Conservation (phyloP, 2,888 invertebrate genomes). For the Melipona beecheii region DNA sequence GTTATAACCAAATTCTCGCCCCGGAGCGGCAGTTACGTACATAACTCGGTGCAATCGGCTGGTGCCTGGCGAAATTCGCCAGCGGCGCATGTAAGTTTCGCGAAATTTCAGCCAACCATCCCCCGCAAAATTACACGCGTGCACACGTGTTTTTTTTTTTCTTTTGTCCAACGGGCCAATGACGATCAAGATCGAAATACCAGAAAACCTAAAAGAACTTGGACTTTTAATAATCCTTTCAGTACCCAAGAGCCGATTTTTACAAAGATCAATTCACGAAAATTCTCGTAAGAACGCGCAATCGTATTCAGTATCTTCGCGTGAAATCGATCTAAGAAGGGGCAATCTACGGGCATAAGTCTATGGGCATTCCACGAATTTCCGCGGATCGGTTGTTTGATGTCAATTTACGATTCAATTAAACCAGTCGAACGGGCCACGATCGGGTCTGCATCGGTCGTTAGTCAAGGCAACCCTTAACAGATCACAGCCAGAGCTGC, state of each 20-base stretch:
- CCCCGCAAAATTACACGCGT: neutral
- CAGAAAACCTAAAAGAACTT: too few species aligned
- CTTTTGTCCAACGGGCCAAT: neutral
- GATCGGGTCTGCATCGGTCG: conserved; percentile 48
- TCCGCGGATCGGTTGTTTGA: conserved; percentile 42
- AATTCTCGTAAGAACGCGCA: too few species aligned
- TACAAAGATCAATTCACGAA: too few species aligned
- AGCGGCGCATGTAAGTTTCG: conserved; percentile 35
- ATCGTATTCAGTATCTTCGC: too few species aligned
- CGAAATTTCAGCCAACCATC: neutral
- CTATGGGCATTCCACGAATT: conserved; percentile 10
- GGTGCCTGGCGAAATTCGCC: conserved; percentile 10
- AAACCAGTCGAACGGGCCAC: conserved; percentile 67
- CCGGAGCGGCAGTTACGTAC: conserved; percentile 2
- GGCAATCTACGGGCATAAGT: too few species aligned
- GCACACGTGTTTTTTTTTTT: neutral
- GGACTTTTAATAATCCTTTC: too few species aligned
- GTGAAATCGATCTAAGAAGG: too few species aligned
- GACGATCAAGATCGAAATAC: too few species aligned
- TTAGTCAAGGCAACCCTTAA: conserved; percentile 62
- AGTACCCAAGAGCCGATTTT: too few species aligned
- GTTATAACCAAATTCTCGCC: conserved; percentile 57
- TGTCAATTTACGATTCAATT: conserved; percentile 66
- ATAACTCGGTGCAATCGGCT: conserved; percentile 7
- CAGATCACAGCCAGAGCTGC: conserved; percentile 47